Base-by-base conservation (phyloP, 2,888 invertebrate genomes). In the Hydrotaea diabolus region DNA sequence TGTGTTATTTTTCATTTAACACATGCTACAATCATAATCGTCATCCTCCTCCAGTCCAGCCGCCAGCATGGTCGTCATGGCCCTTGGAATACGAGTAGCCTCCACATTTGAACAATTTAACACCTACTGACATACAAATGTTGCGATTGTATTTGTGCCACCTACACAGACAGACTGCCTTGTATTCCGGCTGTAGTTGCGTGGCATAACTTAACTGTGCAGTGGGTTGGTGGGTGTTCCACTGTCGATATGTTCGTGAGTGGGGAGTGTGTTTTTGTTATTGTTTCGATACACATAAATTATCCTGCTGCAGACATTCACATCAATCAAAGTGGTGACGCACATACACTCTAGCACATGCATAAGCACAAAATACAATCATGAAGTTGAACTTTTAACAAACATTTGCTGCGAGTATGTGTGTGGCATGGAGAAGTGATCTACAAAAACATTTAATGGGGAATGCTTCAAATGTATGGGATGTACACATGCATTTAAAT, bases 281-380 rank as follows among this genome's bases (percentile, higher is more conserved):
- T 66, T 66, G 59, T 49, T 17, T 17, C 46, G 49, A 36, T 19
- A 69, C 31, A 36, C 53, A 80, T 75, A 75, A 80, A 71, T 80
- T 76, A 77, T 31, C 0, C 75, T 49, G 23, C 19, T 62, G 17
- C 59, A 75, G 39, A 23, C 80, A 76, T 62, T 71, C 57, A 80
- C 80, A 80, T 80, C 75, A 80, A 80, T 80, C 80, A 80, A 75
- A 59, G 15, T 64, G 49, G 57, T 62, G 76, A 62, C 71, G 53
- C 31, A 31, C 31, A 31, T 7, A 31, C 7, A 71, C 62, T 26
- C 55, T 36, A 13, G 15, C 46, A 31, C 9, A 69, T 0, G 7
- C 31, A 4, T 7, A 55, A 17, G 46, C 4, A 69, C 1, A 55
- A 17, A 36, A 64, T 53, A 49, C 49, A 15, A 49, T 49, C 49